These are phyloP conservation scores for Coccyzus lansbergi DNA, from an alignment of 2,797 vertebrate species.

Conservation along the genomic window DNA sequence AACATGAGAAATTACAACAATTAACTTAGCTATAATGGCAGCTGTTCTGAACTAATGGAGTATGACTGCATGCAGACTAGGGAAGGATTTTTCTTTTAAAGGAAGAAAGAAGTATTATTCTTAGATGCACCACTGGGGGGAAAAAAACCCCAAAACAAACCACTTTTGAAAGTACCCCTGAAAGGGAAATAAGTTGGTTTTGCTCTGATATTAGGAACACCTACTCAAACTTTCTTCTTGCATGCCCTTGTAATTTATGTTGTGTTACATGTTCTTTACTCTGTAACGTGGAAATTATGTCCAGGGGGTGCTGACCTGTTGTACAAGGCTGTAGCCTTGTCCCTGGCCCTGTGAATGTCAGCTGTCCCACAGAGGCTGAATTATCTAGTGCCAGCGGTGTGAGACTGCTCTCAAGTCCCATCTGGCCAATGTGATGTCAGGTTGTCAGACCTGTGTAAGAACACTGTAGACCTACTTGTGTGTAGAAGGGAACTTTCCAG, in stretches of 20 bases:
- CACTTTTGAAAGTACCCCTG: not conserved
- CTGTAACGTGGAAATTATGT: not conserved
- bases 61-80: not conserved
- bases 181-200: not conserved
- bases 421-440: not conserved
- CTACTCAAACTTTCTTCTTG: not conserved
- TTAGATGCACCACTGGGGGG: not conserved
- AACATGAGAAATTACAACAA: not conserved
- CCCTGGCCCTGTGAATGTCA: not conserved
- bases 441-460: not conserved
- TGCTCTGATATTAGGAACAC: not conserved
- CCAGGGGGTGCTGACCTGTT: not conserved
- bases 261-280: not conserved
- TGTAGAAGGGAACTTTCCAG: not conserved
- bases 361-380: fast-evolving
- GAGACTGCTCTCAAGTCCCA: not conserved
- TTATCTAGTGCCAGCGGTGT: not conserved
- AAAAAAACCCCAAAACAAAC: not conserved
- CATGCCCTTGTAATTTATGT: not conserved
- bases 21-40: not conserved
- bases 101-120: not conserved
- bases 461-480: fast-evolving
- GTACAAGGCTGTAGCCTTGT: not conserved
- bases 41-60: not conserved
- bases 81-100: not conserved